phyloP scores from a whole-genome alignment of 2,888 invertebrate species.

The Stegophylla sp. region DNA sequence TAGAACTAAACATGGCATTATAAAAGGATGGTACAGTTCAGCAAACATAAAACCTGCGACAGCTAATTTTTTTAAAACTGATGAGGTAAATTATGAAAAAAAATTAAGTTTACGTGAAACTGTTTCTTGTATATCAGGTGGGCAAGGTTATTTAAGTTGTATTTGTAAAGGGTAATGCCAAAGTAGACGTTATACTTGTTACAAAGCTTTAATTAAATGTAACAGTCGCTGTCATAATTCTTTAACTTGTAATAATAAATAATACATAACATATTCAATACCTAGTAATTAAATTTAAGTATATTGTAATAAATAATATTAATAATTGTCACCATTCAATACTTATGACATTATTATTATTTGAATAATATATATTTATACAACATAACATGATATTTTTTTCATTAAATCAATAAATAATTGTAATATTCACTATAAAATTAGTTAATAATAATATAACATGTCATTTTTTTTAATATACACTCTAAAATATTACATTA shows the following conservation, averaged over 20 bases:
- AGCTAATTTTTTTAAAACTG: neutral
- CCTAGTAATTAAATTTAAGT: too few species aligned
- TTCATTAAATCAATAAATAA: too few species aligned
- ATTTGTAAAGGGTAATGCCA: neutral
- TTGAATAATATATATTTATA: too few species aligned
- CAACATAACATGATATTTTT: too few species aligned
- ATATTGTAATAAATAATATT: too few species aligned
- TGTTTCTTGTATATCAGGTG: neutral
- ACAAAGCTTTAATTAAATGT: neutral
- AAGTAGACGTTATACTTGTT: neutral
- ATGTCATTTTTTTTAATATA: too few species aligned
- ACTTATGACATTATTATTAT: too few species aligned
- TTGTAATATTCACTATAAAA: too few species aligned
- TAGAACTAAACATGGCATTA: slow-evolving; percentile 14
- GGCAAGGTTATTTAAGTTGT: neutral
- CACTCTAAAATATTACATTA: too few species aligned
- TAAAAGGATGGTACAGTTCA: neutral
- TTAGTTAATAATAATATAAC: too few species aligned
- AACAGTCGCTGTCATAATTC: slow-evolving; percentile 4
- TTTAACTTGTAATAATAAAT: neutral
- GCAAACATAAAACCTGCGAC: neutral
- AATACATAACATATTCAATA: too few species aligned
- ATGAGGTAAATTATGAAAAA: neutral
- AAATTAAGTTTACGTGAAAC: neutral
- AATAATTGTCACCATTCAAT: too few species aligned